A percentile compares a stretch with the other conserved stretches of the same genome.
Evolutionary conservation across 2,797 vertebrate genomes (phyloP).

Genomic region (Enteromius trimaculatus): DNA sequence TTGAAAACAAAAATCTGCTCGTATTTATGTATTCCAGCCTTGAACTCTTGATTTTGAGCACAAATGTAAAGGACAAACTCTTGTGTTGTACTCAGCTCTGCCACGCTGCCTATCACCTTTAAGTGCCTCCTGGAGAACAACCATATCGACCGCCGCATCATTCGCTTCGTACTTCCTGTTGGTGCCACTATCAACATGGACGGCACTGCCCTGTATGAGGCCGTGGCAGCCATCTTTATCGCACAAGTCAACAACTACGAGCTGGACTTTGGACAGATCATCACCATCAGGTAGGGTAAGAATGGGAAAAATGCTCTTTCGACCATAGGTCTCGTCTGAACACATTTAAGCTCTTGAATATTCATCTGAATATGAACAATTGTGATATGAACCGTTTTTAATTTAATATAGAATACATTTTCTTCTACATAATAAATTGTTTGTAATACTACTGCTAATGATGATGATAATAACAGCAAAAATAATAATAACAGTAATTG

Average conservation of each 20-base stretch:
- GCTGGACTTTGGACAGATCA: slow-evolving; percentile 97
- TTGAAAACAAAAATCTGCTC: neutral
- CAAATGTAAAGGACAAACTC: neutral
- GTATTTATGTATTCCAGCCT: neutral
- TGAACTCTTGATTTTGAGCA: neutral
- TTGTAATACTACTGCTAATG: no score
- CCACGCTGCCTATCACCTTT: slow-evolving; percentile 98
- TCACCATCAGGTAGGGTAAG: slow-evolving; percentile 89
- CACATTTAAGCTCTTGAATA: neutral
- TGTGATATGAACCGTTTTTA: no score
- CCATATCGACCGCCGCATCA: slow-evolving; percentile 93
- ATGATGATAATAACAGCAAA: no score
- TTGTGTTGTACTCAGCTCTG: slow-evolving; percentile 80
- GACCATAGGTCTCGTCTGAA: neutral
- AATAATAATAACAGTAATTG: no score
- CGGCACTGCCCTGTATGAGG: slow-evolving; percentile 94
- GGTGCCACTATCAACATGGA: slow-evolving; percentile 99
- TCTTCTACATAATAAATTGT: no score
- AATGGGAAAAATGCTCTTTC: neutral
- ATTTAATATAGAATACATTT: no score
- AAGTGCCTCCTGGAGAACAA: slow-evolving; percentile 99
- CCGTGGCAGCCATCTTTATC: slow-evolving; percentile 96
- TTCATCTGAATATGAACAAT: neutral
- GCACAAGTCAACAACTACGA: slow-evolving; percentile 99
- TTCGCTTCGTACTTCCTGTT: slow-evolving; percentile 95